A percentile compares a stretch with the other conserved stretches of the same genome.
Evolutionary conservation across 2,888 invertebrate genomes (phyloP).

Genomic region (Sarcophaga caerulescens): DNA sequence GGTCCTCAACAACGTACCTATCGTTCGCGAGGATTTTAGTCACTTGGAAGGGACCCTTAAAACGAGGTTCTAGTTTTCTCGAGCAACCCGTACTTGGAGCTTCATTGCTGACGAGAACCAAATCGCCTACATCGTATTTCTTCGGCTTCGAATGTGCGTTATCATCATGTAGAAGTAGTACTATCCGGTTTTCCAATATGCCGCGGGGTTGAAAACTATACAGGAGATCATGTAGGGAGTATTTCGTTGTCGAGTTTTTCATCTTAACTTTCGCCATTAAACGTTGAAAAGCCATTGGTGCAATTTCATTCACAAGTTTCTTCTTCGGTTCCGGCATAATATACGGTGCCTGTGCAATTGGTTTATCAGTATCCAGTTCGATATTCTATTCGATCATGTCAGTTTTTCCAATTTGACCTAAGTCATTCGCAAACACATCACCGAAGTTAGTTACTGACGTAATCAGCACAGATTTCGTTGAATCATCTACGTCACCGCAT

Average conservation of each 20-base stretch:
- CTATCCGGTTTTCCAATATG: conserved; percentile 22
- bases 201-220: conserved; percentile 34
- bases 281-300: too few species aligned
- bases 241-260: conserved; percentile 28
- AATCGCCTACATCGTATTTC: conserved; percentile 17
- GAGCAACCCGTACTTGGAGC: conserved; percentile 27
- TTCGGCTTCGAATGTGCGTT: conserved; percentile 5
- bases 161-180: neutral
- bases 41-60: conserved; percentile 65
- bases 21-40: conserved; percentile 61
- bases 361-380: conserved; percentile 25
- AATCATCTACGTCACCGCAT: too few species aligned
- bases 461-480: too few species aligned
- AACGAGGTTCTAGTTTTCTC: conserved; percentile 64
- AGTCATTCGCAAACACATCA: conserved; percentile 34
- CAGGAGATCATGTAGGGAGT: conserved; percentile 33
- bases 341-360: conserved; percentile 50
- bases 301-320: neutral
- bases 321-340: conserved; percentile 56
- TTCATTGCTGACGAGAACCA: conserved; percentile 40
- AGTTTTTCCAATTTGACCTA: conserved; percentile 53
- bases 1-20: conserved; percentile 66
- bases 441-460: conserved; percentile 24
- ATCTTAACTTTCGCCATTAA: neutral
- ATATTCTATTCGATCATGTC: conserved; percentile 50